Evolutionary conservation across 2,888 invertebrate genomes (phyloP).

Genomic region (Campopleginae sp.): DNA sequence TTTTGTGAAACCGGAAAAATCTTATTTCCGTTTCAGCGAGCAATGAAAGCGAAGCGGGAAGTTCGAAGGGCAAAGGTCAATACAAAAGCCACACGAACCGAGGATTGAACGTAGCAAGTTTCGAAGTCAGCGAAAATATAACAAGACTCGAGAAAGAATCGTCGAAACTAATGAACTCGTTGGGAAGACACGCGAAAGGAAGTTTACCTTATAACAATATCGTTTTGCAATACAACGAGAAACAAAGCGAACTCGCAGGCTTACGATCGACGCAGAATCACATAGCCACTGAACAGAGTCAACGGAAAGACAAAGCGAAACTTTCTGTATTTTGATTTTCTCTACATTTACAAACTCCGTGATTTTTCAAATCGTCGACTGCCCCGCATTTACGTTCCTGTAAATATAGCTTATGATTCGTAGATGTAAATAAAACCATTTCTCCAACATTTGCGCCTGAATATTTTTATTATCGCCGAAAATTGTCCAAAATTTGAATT

Average conservation of each 20-base stretch:
- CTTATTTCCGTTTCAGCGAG: conserved; percentile 67
- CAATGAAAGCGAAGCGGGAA: conserved; percentile 71
- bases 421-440: conserved; percentile 58
- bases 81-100: conserved; percentile 86
- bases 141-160: conserved; percentile 89
- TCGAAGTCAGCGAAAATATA: conserved; percentile 90
- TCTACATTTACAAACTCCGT: neutral
- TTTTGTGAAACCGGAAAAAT: conserved; percentile 19
- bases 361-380: neutral
- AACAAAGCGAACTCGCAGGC: conserved; percentile 87
- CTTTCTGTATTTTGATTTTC: conserved; percentile 89
- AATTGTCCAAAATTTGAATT: too few species aligned
- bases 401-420: conserved; percentile 54
- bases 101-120: conserved; percentile 90
- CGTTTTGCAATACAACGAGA: conserved; percentile 86
- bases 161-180: conserved; percentile 87
- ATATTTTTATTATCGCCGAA: neutral
- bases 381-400: conserved; percentile 40
- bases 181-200: conserved; percentile 87
- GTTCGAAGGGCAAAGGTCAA: conserved; percentile 79
- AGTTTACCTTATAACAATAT: conserved; percentile 88
- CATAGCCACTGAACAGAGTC: conserved; percentile 89
- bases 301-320: conserved; percentile 90
- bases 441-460: neutral
- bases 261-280: conserved; percentile 87